phyloP scores from a whole-genome alignment of 2,888 invertebrate genomes.

The Tachina grossa region DNA sequence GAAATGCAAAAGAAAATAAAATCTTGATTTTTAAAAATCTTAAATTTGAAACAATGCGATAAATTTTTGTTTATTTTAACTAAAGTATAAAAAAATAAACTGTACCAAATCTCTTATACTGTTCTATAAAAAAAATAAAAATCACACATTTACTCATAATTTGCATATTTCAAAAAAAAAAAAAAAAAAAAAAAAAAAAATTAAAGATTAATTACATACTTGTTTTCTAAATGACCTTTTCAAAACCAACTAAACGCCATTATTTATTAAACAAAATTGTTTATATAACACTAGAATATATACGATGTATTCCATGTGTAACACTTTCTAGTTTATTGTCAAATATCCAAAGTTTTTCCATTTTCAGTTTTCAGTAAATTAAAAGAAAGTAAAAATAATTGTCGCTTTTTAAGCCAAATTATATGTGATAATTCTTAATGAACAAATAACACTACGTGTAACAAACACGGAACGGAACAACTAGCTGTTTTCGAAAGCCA shows the following conservation, averaged over 20 bases:
- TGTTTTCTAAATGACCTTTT: background rate
- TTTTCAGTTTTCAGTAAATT: too few species aligned
- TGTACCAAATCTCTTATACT: conserved; percentile 66
- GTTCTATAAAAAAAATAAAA: conserved; percentile 16
- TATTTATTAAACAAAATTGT: background rate
- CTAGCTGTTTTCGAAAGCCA: too few species aligned
- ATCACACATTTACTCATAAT: background rate
- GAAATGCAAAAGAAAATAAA: conserved; percentile 72
- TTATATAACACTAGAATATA: background rate
- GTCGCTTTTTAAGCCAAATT: too few species aligned
- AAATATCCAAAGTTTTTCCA: too few species aligned
- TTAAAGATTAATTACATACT: background rate
- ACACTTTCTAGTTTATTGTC: too few species aligned
- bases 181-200: background rate
- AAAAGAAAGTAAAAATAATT: too few species aligned
- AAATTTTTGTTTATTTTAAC: conserved; percentile 39
- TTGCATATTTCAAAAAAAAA: background rate
- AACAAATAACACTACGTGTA: too few species aligned
- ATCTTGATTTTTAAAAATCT: conserved; percentile 62
- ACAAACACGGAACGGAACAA: too few species aligned
- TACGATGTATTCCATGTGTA: conserved; percentile 5
- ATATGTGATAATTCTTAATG: too few species aligned
- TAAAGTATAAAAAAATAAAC: conserved; percentile 24
- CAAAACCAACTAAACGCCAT: background rate
- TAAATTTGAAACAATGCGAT: conserved; percentile 28